Percentiles rank a stretch among this genome's conserved stretches.
These are phyloP conservation scores for Amazona finschi DNA, from an alignment of 2,797 vertebrate genomes.

Conservation along the genomic window DNA sequence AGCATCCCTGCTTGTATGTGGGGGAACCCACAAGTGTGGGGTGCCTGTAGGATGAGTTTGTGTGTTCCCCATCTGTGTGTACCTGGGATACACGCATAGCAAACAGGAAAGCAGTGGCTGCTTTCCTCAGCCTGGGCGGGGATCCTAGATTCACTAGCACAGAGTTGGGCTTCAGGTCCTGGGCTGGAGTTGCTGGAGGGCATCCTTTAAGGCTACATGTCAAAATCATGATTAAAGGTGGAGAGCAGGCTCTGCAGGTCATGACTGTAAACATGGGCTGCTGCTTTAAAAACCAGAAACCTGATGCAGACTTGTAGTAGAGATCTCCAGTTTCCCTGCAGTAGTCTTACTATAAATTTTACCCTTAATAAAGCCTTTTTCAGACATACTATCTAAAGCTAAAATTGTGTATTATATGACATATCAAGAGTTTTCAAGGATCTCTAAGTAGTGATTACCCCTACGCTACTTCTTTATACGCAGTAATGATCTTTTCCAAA, in stretches of 20 bases:
- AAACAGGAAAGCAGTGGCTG: accelerated
- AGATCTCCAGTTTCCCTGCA: not conserved
- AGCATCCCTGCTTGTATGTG: not conserved
- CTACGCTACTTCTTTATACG: not conserved
- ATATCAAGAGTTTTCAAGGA: not conserved
- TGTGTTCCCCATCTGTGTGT: accelerated
- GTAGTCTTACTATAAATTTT: not conserved
- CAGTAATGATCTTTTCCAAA: not conserved
- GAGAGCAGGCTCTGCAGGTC: not conserved
- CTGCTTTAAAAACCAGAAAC: not conserved
- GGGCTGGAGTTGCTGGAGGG: not conserved
- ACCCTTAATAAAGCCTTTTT: not conserved
- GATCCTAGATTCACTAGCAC: accelerated
- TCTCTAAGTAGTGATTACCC: conserved; percentile 1
- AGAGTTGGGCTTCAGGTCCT: not conserved
- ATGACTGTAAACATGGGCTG: not conserved
- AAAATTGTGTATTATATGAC: not conserved
- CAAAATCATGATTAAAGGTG: not conserved
- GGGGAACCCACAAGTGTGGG: accelerated
- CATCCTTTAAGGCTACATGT: not conserved
- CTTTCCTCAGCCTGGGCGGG: not conserved
- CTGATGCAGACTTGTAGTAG: not conserved
- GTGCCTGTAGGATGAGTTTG: not conserved
- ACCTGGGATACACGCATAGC: accelerated
- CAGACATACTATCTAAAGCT: not conserved